Conservation (phyloP, 2,888 invertebrate species). For the Synanthedon myopaeformis region DNA sequence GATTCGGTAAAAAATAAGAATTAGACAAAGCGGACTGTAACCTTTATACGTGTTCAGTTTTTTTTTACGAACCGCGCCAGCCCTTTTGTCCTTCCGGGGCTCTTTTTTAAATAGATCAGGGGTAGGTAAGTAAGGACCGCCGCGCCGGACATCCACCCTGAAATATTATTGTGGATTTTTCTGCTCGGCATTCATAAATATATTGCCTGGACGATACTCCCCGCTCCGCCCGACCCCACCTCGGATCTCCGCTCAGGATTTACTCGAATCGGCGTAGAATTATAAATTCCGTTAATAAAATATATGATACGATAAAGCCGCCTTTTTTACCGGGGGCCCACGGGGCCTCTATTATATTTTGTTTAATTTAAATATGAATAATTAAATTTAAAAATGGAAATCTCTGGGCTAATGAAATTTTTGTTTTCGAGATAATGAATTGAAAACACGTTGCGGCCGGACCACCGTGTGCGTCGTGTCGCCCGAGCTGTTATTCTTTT, state of each 20-base stretch:
- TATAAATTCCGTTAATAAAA: slow-evolving; percentile 70
- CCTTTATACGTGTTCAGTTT: slow-evolving; percentile 67
- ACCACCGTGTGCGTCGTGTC: slow-evolving; percentile 23
- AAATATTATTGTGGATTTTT: slow-evolving; percentile 71
- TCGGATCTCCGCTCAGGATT: slow-evolving; percentile 27
- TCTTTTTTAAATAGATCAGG: slow-evolving; percentile 69
- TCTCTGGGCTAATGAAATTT: slow-evolving; percentile 68
- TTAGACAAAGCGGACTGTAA: slow-evolving; percentile 61
- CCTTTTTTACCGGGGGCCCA: slow-evolving; percentile 35
- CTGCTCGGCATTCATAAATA: slow-evolving; percentile 69
- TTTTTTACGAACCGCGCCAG: slow-evolving; percentile 51
- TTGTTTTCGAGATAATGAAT: slow-evolving; percentile 71
- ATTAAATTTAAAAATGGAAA: slow-evolving; percentile 69
- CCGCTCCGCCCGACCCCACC: slow-evolving; percentile 10
- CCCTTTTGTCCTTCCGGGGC: slow-evolving; percentile 68
- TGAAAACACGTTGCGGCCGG: slow-evolving; percentile 58
- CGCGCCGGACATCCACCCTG: slow-evolving; percentile 53
- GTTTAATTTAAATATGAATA: slow-evolving; percentile 71
- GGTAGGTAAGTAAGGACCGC: slow-evolving; percentile 61
- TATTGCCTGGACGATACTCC: slow-evolving; percentile 36
- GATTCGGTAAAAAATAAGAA: slow-evolving; percentile 70
- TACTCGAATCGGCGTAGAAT: slow-evolving; percentile 64
- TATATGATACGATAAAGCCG: slow-evolving; percentile 66
- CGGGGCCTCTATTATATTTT: slow-evolving; percentile 68
- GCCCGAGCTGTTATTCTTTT: slow-evolving; percentile 56